A percentile compares a stretch with the other conserved stretches of the same genome.
Conservation (phyloP, 1,140 invertebrate species). For the Drosophila ficusphila region DNA sequence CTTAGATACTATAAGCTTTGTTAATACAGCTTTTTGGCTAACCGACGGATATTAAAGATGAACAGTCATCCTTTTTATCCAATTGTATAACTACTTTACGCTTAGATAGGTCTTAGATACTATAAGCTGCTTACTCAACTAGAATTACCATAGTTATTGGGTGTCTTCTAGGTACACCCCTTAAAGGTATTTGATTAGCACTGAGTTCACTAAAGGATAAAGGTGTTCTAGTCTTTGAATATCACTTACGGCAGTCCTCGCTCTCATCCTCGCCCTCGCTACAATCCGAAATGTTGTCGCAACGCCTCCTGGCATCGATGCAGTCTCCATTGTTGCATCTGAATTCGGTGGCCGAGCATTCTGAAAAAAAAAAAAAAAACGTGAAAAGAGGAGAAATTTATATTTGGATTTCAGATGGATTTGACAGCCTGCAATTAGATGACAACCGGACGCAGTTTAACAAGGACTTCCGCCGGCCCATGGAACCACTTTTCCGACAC, state of each 20-base stretch:
- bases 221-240: not conserved
- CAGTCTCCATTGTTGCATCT: constrained; percentile 88
- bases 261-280: constrained; percentile 87
- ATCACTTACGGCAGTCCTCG: constrained; percentile 86
- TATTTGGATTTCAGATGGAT: not conserved
- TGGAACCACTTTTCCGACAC: not conserved
- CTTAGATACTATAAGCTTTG: not conserved
- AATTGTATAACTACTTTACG: not conserved
- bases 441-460: constrained; percentile 79
- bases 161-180: not conserved
- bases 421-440: constrained; percentile 60
- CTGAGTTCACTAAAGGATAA: not conserved
- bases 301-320: constrained; percentile 86
- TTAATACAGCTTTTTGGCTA: not conserved
- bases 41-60: too few relatives aligned
- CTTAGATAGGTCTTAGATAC: constrained; percentile 13
- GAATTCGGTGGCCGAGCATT: constrained; percentile 87
- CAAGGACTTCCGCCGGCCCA: constrained; percentile 56
- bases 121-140: constrained; percentile 43
- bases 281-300: constrained; percentile 88
- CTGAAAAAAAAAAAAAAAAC: constrained; percentile 86
- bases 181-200: constrained; percentile 12
- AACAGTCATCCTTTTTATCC: too few relatives aligned
- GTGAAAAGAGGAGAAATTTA: not conserved
- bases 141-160: constrained; percentile 33